Base-by-base conservation (phyloP, 2,888 invertebrate species). In the Fissipunctia ypsillon region DNA sequence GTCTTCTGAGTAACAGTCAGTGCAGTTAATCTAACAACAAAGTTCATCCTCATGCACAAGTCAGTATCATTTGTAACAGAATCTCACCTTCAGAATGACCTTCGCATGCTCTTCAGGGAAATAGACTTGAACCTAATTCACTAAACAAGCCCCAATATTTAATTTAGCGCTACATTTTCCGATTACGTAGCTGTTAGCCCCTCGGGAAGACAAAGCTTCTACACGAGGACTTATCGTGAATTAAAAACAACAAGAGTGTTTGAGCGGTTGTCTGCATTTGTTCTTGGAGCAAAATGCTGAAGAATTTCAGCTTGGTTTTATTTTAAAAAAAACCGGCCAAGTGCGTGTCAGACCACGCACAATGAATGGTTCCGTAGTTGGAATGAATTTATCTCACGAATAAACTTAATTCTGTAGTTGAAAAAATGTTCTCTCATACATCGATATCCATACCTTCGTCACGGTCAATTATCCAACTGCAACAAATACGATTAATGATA, bases 111-210 rank as follows among this genome's bases (percentile, higher is more conserved):
- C 48, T 22, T n/a, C 16, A 28, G 69, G 65, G 65, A 68, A n/a
- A 38, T 50, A 60, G 41, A 56, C 69, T 65, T 50, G 43, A 64
- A 56, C 54, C 50, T 64, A 77, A 75, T 72, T 71, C 75, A 63
- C 64, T 73, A 68, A 80, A 61, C 68, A 66, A 60, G 57, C 12
- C 54, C 61, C 38, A 41, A 68, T 78, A 84, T 78, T 81, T 84
- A 84, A 85, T 85, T 85, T 76, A 63, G 48, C 72, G 65, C 76
- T 73, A 80, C 81, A 85, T 76, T 83, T 70, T 71, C 61, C 68
- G 64, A 84, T 85, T 76, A 84, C 81, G 59, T 67, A 83, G 71
- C 59, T 76, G 66, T 76, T 73, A 65, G 69, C 25, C 68, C 63
- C 61, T 14, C 12, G 45, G 28, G 72, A 57, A 31, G 2, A 10